phyloP scores from a whole-genome alignment of 2,797 vertebrate genomes.

The Gymnothorax javanicus region DNA sequence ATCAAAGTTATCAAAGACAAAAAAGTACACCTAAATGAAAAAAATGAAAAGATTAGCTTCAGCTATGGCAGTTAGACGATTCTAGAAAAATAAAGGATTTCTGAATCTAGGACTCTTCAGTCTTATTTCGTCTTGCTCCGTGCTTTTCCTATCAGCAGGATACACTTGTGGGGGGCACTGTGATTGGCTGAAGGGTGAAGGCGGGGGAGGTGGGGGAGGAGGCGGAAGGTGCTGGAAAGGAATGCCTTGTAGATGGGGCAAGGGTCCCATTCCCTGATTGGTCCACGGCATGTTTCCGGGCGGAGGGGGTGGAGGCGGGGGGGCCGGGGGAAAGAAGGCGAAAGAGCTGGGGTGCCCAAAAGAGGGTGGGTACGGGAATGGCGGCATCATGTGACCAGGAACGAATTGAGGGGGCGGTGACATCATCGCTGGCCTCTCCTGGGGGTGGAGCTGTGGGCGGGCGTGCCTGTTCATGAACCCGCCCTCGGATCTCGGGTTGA shows the following conservation, averaged over 20 bases:
- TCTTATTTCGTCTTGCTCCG: neutral
- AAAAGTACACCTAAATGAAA: neutral
- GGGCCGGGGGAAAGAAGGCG: neutral
- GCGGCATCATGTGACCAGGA: neutral
- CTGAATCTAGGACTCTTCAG: neutral
- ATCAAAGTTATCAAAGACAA: neutral
- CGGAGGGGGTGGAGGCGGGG: neutral
- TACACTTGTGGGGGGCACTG: neutral
- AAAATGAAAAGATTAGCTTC: neutral
- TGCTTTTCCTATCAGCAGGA: neutral
- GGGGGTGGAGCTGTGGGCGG: neutral
- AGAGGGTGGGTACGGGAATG: neutral
- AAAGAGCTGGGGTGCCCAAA: neutral
- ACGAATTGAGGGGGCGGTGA: neutral
- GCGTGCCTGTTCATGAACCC: constrained; percentile 12
- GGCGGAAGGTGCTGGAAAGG: constrained; percentile 24
- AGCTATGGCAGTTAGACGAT: neutral
- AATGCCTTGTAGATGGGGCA: neutral
- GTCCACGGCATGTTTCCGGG: constrained; percentile 14
- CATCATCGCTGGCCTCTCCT: neutral
- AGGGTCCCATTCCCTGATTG: constrained; percentile 7
- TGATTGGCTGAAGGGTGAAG: neutral
- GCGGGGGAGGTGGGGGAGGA: constrained; percentile 13
- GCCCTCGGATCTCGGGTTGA: neutral
- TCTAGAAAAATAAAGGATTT: constrained; percentile 22